Base-by-base conservation (phyloP, 2,113 vertebrate genomes). In the Grammomys dolichurus region DNA sequence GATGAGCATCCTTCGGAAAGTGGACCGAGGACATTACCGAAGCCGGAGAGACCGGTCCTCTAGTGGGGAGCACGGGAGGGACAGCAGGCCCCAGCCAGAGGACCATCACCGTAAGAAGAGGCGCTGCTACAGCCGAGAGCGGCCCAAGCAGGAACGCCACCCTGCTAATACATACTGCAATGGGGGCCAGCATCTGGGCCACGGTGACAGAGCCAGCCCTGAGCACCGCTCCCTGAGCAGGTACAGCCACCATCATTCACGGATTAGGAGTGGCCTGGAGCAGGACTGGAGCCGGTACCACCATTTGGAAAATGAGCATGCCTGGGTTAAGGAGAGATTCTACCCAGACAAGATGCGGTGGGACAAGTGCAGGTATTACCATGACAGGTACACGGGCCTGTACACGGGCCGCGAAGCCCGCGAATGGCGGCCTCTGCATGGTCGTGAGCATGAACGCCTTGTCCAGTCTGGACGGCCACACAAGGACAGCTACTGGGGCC, bases 301-400 rank as follows among this genome's bases (percentile, higher is more conserved):
- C 65, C 97, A 97, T 31, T 92, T 97, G 0, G 98, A 98, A 92
- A 98, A 98, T 3, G 99, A 99, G 13, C 98, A 98, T 7, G 97
- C 98, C 10, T 98, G 98, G 97, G 98, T 96, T 95, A 97, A 98
- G 22, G 98, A 99, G 31, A 98, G 98, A 16, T 98, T 98, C 88
- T 96, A 98, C 89, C 97, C 98, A 0, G 99, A 99, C 3, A 89
- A 90, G 0, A 91, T 97, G 13, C 78, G 98, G 17, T 98, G 99
- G 98, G 98, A 98, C 12, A 98, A 95, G 0, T 98, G 98, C 93
- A 94, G 98, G 36, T 98, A 99, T 84, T 98, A 98, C 94, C 96
- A 72, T 0, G 97, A 98, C 90, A 98, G 98, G 97, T 97, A 98
- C 85, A 96, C 67, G 2, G 1, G 98, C 63, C 97, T 97, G 48